Percentiles rank a stretch among this genome's conserved stretches.
These are phyloP conservation scores for Platycheirus rosarum DNA, from an alignment of 2,888 invertebrate genomes.

Conservation along the genomic window DNA sequence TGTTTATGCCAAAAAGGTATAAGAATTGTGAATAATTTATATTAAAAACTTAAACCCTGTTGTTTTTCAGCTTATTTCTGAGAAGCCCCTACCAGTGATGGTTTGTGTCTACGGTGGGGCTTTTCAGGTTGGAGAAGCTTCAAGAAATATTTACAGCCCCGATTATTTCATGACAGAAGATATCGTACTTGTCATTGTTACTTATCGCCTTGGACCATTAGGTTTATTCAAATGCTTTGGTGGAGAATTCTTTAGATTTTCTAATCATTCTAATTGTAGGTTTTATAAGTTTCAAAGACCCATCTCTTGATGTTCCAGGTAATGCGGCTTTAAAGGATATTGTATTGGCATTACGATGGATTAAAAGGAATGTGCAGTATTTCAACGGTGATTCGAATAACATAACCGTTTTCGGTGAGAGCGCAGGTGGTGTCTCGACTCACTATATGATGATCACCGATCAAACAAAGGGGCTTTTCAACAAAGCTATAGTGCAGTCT, in stretches of 20 bases:
- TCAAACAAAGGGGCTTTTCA: slow-evolving; percentile 82
- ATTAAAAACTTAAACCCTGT: no score
- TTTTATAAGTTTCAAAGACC: slow-evolving; percentile 83
- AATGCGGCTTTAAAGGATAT: slow-evolving; percentile 84
- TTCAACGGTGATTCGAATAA: slow-evolving; percentile 84
- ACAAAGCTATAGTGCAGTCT: slow-evolving; percentile 81
- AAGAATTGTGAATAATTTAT: slow-evolving; percentile 21
- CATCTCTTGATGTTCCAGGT: slow-evolving; percentile 83
- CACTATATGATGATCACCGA: slow-evolving; percentile 83
- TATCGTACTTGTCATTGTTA: slow-evolving; percentile 83
- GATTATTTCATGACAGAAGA: slow-evolving; percentile 83
- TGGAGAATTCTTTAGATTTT: not conserved
- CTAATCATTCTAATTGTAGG: slow-evolving; percentile 78
- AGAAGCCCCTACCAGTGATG: slow-evolving; percentile 81
- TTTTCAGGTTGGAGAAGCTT: slow-evolving; percentile 82
- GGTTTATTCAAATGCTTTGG: slow-evolving; percentile 75
- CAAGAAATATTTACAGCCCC: slow-evolving; percentile 81
- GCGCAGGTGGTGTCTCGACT: slow-evolving; percentile 83
- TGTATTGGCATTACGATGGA: slow-evolving; percentile 83
- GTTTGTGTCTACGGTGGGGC: slow-evolving; percentile 84
- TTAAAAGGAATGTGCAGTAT: slow-evolving; percentile 83
- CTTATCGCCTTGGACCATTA: slow-evolving; percentile 83
- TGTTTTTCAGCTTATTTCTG: slow-evolving; percentile 77
- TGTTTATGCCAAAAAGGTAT: slow-evolving; percentile 82
- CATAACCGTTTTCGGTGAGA: slow-evolving; percentile 84